phyloP scores from a whole-genome alignment of 2,797 vertebrate species.

The Sphenopsis melanotis region DNA sequence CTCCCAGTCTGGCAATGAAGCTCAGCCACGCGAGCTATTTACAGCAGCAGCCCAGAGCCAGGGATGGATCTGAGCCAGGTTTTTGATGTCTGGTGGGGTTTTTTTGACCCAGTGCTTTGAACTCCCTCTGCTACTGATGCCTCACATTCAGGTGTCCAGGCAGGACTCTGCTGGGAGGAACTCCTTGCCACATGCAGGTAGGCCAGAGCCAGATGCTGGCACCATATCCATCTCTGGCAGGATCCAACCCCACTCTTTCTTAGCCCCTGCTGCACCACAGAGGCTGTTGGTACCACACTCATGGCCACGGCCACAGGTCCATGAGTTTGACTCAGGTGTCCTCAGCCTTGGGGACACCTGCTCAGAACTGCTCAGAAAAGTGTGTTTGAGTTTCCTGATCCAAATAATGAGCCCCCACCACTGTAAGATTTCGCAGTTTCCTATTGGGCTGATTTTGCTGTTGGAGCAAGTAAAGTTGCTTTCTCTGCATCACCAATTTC shows the following conservation, averaged over 20 bases:
- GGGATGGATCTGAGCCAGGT: neutral
- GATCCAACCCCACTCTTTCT: neutral
- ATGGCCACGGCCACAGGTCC: fast-evolving
- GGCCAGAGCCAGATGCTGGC: neutral
- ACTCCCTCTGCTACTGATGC: neutral
- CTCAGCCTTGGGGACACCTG: neutral
- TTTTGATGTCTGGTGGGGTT: neutral
- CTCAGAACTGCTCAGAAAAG: neutral
- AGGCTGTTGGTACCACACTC: neutral
- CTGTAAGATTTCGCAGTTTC: neutral
- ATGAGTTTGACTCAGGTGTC: neutral
- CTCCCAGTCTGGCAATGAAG: neutral
- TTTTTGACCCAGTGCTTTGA: neutral
- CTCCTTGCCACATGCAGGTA: fast-evolving
- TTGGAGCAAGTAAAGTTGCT: neutral
- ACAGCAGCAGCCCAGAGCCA: slow-evolving; percentile 15
- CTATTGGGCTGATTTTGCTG: neutral
- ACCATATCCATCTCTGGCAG: neutral
- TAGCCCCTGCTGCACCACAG: neutral
- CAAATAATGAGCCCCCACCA: neutral
- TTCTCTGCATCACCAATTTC: neutral
- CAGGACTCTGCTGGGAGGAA: neutral
- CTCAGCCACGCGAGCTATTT: neutral
- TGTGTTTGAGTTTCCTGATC: neutral
- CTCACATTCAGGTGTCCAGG: neutral